Conservation (phyloP, 2,888 invertebrate genomes). For the Labia minor region DNA sequence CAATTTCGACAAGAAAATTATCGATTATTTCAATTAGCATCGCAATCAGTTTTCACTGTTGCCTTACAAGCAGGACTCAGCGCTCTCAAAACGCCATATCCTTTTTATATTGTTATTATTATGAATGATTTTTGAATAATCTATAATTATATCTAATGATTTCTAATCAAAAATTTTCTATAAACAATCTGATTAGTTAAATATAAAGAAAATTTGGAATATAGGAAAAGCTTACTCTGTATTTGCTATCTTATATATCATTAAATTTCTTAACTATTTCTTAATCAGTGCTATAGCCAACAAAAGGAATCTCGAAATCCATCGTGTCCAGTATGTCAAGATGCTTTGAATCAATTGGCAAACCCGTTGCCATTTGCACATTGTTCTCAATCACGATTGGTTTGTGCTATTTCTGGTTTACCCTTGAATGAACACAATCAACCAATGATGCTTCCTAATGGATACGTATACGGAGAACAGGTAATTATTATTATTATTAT, state of each 20-base stretch:
- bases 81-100: slow-evolving; percentile 86
- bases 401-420: slow-evolving; percentile 80
- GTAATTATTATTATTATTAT: slow-evolving; percentile 37
- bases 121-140: too few species aligned
- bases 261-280: slow-evolving; percentile 34
- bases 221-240: too few species aligned
- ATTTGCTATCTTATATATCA: too few species aligned
- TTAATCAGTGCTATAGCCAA: slow-evolving; percentile 59
- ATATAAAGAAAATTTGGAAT: too few species aligned
- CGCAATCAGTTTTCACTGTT: slow-evolving; percentile 82
- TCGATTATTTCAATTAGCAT: slow-evolving; percentile 83
- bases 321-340: slow-evolving; percentile 87
- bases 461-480: slow-evolving; percentile 90
- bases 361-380: slow-evolving; percentile 84
- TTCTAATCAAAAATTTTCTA: too few species aligned
- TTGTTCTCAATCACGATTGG: slow-evolving; percentile 88
- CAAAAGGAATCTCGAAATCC: slow-evolving; percentile 56
- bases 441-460: slow-evolving; percentile 97
- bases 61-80: slow-evolving; percentile 88
- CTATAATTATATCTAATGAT: slow-evolving; percentile 20
- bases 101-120: slow-evolving; percentile 35
- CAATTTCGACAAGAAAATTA: slow-evolving; percentile 93
- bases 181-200: too few species aligned
- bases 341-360: slow-evolving; percentile 77
- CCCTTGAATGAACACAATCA: slow-evolving; percentile 95